These are phyloP conservation scores for Pseudanteris insignis DNA, from an alignment of 2,888 invertebrate species.

Conservation along the genomic window DNA sequence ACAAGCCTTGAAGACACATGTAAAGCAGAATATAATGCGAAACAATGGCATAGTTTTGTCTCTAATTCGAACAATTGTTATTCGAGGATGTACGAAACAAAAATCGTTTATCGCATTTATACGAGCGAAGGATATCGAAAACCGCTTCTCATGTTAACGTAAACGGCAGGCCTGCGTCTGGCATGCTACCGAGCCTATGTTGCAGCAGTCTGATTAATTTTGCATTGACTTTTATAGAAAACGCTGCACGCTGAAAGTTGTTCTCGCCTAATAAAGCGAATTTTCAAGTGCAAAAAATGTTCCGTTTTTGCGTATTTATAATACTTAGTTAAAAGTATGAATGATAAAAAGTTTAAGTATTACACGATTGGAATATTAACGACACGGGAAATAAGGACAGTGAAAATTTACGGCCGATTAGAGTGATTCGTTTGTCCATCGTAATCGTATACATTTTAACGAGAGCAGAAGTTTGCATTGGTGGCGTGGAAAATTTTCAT, in stretches of 20 bases:
- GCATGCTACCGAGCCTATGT: constrained; percentile 21
- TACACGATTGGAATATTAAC: constrained; percentile 36
- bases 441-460: too few relatives aligned
- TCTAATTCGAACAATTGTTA: too few relatives aligned
- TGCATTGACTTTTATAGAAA: constrained; percentile 42
- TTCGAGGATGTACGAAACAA: constrained; percentile 3
- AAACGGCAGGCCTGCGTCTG: constrained; percentile 13
- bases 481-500: too few relatives aligned
- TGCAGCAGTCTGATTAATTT: constrained; percentile 45
- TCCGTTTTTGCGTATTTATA: constrained; percentile 32
- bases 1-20: too few relatives aligned
- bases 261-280: constrained; percentile 38
- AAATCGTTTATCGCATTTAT: background rate
- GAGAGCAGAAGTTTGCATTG: too few relatives aligned
- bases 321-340: constrained; percentile 30
- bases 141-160: constrained; percentile 21
- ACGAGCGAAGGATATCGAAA: constrained; percentile 6
- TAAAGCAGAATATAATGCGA: too few relatives aligned
- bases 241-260: constrained; percentile 36
- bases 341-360: constrained; percentile 35
- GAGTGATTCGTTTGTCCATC: too few relatives aligned
- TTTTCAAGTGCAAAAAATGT: constrained; percentile 32
- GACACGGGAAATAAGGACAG: constrained; percentile 16
- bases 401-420: constrained; percentile 10
- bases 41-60: too few relatives aligned